Percentiles rank a stretch among this genome's conserved stretches.
phyloP scores from a whole-genome alignment of 2,888 invertebrate genomes.

The Magallana nippona region DNA sequence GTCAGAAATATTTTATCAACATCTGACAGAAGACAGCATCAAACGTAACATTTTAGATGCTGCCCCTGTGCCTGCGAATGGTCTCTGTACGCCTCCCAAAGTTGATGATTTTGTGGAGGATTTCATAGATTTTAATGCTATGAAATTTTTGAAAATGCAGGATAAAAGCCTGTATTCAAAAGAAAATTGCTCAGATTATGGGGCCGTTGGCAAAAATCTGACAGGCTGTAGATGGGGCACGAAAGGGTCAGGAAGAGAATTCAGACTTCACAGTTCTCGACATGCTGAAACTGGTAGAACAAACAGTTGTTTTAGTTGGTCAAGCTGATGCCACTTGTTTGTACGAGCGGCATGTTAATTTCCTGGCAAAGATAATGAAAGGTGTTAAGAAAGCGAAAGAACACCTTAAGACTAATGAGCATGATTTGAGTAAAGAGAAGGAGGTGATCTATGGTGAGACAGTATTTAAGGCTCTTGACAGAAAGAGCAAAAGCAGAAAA shows the following conservation, averaged over 20 bases:
- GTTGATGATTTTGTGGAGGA: no score
- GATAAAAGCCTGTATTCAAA: slow-evolving; percentile 37
- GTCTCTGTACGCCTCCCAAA: neutral
- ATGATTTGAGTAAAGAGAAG: slow-evolving; percentile 16
- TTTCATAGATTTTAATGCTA: no score
- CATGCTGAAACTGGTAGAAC: no score
- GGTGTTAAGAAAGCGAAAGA: slow-evolving; percentile 39
- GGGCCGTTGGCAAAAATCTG: slow-evolving; percentile 31
- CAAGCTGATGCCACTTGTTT: neutral
- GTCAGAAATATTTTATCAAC: slow-evolving; percentile 33
- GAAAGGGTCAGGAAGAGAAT: no score
- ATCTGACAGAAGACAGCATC: slow-evolving; percentile 15
- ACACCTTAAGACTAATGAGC: slow-evolving; percentile 18
- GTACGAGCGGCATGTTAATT: slow-evolving; percentile 37
- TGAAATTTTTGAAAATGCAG: slow-evolving; percentile 23
- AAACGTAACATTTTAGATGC: slow-evolving; percentile 20
- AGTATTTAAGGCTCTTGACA: slow-evolving; percentile 36
- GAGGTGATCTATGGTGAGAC: slow-evolving; percentile 4
- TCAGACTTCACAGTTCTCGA: no score
- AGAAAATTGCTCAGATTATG: slow-evolving; percentile 38
- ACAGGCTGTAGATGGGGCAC: no score
- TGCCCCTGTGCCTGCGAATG: slow-evolving; percentile 8
- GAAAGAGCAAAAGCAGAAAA: slow-evolving; percentile 36
- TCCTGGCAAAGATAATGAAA: slow-evolving; percentile 40
- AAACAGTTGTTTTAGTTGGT: no score